Evolutionary conservation across 2,888 invertebrate species (phyloP), one percentile per base, ranked within the genome.

Genomic region (Erynnis tages): DNA sequence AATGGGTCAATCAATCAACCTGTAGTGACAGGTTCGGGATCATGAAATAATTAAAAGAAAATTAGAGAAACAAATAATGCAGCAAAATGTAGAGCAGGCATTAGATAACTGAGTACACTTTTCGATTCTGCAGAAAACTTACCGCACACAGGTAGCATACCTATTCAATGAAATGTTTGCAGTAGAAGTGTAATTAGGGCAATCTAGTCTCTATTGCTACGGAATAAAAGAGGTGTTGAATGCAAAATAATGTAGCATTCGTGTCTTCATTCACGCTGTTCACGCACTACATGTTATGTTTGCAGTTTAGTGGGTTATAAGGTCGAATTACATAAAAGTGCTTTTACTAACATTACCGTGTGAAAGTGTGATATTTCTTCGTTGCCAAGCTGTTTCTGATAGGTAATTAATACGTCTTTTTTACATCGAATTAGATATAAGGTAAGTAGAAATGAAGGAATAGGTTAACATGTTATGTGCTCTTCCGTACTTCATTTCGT

Each of bases 231-330:
- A 30, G 23, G 32, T 8, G 30, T 11, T 16, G 30, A 53, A 34
- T 41, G 66, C 40, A 63, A 32, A 54, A 37, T 16, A 40, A 56
- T 37, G 53, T 23, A 38, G 23, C 62, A 56, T 44, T 46, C 53
- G 47, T 54, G 68, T 69, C 66, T 69, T 75, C 74, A 76, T 76
- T 76, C 69, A 76, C 59, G 57, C 67, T 62, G 72, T 82, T 81
- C 81, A 84, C 85, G 86, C 83, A 83, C 84, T 75, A 78, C 60
- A 83, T 81, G 72, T 67, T 72, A 71, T 71, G 75, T 70, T 69
- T 71, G 66, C 68, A 69, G 72, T 68, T 69, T 71, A 79, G 64
- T 84, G 64, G 86, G 84, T 83, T 73, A 82, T 68, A 76, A 71
- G 84, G 84, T 56, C 58, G 54, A 23, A 44, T 65, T 63, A 58